A percentile compares a stretch with the other conserved stretches of the same genome.
phyloP scores from a whole-genome alignment of 2,888 invertebrate species.

The Amphipyra berbera region DNA sequence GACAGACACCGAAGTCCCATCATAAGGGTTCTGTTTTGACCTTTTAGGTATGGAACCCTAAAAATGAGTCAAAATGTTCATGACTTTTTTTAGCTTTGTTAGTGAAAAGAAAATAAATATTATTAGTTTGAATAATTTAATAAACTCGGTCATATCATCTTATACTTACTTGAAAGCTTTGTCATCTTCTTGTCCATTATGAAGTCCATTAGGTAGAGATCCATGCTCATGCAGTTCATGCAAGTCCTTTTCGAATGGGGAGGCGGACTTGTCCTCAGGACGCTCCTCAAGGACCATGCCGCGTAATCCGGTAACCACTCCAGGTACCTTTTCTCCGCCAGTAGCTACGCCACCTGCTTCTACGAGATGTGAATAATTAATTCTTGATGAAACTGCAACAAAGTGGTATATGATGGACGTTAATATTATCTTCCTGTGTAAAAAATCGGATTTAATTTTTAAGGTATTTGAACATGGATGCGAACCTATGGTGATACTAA shows the following conservation, averaged over 20 bases:
- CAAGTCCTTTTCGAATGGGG: slow-evolving; percentile 86
- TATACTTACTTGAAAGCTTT: slow-evolving; percentile 96
- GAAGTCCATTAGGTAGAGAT: slow-evolving; percentile 89
- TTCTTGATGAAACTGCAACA: slow-evolving; percentile 57
- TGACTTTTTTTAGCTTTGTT: no score
- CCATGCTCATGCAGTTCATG: slow-evolving; percentile 86
- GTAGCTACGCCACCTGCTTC: slow-evolving; percentile 68
- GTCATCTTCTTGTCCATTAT: slow-evolving; percentile 94
- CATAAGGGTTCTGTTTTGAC: no score
- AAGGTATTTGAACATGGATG: no score
- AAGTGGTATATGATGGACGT: slow-evolving; percentile 46
- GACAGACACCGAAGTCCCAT: no score
- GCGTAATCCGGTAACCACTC: slow-evolving; percentile 83
- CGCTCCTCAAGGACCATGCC: slow-evolving; percentile 86
- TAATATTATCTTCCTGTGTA: slow-evolving; percentile 22
- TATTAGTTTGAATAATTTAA: no score
- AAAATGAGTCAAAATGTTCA: no score
- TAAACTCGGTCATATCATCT: neutral
- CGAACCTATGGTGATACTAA: no score
- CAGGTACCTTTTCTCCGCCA: slow-evolving; percentile 80
- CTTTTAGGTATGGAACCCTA: no score
- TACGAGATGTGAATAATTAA: slow-evolving; percentile 57
- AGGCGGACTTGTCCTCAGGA: slow-evolving; percentile 82
- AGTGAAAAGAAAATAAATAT: no score
- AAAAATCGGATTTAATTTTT: no score